These are phyloP conservation scores for Poecile montanus DNA, from an alignment of 2,797 vertebrate genomes.

Conservation along the genomic window DNA sequence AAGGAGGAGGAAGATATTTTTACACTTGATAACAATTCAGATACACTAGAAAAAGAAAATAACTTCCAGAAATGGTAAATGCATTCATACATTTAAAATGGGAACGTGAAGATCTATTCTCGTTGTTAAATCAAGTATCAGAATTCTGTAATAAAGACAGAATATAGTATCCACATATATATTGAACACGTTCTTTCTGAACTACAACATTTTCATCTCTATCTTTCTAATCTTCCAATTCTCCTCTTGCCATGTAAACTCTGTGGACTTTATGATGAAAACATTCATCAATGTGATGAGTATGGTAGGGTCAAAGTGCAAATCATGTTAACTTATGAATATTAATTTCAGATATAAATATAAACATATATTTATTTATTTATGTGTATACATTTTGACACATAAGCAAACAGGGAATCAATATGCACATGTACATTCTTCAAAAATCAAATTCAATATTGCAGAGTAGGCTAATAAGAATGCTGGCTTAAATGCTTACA, in stretches of 20 bases:
- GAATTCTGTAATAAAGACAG: background rate
- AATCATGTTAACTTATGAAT: background rate
- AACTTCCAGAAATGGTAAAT: background rate
- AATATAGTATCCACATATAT: background rate
- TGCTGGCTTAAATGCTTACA: background rate
- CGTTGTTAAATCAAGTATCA: background rate
- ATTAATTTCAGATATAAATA: background rate
- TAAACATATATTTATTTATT: background rate
- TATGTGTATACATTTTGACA: background rate
- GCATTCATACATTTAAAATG: background rate
- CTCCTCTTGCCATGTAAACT: background rate
- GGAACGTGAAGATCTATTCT: background rate
- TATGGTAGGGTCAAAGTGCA: background rate
- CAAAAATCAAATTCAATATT: background rate
- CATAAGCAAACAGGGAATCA: background rate
- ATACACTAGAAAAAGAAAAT: constrained; percentile 2
- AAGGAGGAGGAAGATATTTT: background rate
- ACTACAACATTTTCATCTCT: background rate
- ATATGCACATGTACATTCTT: background rate
- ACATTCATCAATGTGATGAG: background rate
- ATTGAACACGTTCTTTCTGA: background rate
- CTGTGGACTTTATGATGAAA: background rate
- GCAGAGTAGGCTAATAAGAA: background rate
- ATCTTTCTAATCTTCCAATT: background rate
- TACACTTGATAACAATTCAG: background rate